Evolutionary conservation across 64 coral and sea anemone genomes (phyloP), one percentile per base, ranked within the genome.

Genomic region (Montipora capricornis): DNA sequence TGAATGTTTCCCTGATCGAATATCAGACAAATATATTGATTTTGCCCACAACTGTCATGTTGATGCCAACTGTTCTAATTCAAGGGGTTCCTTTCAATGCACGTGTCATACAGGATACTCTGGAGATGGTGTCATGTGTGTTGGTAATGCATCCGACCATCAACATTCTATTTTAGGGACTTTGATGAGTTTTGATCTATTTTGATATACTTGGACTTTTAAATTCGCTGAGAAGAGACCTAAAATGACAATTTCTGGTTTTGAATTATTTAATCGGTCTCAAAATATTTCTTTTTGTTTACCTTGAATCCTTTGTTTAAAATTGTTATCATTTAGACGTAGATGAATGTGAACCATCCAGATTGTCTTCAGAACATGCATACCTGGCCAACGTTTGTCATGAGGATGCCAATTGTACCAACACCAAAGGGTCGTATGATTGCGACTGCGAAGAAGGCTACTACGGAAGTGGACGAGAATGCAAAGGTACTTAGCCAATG

Each of bases 51-150:
- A 91, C 46, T 95, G 93, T 14, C 93, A 95, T 48, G 8, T 14
- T 14, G 87, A 95, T 26, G 89, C 93, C 3, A 95, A 95, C 77
- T 95, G 93, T 62, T 91, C 93, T 59, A 95, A 95, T 74, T 78
- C 88, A 16, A 91, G 79, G 47, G 93, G 93, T 11, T 95, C 93
- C 15, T 90, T 84, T 26, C 26, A 67, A 17, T 79, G 69, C 29
- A 83, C 37, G 29, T 85, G 88, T 48, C 81, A 86, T 84, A 55
- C 53, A 49, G 87, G 87, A 60, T 92, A 83, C 80, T 92, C 90
- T 57, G 90, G 90, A 75, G 80, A 92, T 84, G 90, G 90, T 46
- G 80, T 92, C 78, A 83, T 20, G 0, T 92, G 90, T 75, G 49
- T 61, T 19, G 80, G 90, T 92, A 84, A 55, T 60, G 49, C 5